phyloP scores from a whole-genome alignment of 2,113 vertebrate species.

The Laticauda colubrina region DNA sequence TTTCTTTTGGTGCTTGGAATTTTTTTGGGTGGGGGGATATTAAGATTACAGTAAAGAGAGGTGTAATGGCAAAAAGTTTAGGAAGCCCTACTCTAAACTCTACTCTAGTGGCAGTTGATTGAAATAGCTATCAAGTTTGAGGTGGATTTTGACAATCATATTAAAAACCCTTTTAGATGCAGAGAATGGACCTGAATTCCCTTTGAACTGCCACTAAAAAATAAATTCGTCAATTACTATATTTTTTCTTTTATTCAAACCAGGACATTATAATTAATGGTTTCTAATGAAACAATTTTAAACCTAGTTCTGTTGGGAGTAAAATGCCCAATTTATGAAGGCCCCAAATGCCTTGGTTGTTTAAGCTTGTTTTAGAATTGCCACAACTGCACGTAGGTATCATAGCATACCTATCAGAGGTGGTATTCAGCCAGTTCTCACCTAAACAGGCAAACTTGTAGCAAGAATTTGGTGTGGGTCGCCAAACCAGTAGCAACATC shows the following conservation, averaged over 20 bases:
- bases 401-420: no score
- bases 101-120: neutral
- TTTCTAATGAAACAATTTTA: neutral
- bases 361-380: no score
- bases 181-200: neutral
- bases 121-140: neutral
- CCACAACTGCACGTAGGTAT: no score
- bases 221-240: neutral
- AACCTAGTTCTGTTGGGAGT: neutral
- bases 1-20: neutral
- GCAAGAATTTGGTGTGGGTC: no score
- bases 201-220: neutral
- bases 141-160: neutral
- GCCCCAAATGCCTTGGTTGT: neutral
- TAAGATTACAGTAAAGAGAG: neutral
- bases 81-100: neutral
- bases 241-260: neutral
- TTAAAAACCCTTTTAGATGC: neutral
- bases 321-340: neutral
- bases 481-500: no score
- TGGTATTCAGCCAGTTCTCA: no score
- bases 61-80: neutral
- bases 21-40: neutral
- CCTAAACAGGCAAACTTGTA: no score
- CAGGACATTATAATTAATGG: neutral